Conservation (phyloP, 2,797 vertebrate genomes). For the Halcyon smyrnensis region DNA sequence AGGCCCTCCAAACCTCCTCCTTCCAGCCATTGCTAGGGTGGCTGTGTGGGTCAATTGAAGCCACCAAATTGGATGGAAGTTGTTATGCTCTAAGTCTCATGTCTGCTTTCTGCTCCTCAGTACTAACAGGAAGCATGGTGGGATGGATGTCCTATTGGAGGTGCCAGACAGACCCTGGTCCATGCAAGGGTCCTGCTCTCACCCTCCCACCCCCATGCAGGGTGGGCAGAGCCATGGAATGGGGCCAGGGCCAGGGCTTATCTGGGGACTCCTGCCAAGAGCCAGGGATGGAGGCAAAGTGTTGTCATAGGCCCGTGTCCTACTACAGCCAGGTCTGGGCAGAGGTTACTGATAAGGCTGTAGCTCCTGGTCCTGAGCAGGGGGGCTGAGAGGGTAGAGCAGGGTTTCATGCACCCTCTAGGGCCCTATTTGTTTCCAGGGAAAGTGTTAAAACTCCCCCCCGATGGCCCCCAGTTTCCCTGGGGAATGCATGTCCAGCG, state of each 20-base stretch:
- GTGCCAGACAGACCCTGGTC: background rate
- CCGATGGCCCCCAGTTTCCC: fast-evolving
- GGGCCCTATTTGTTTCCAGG: background rate
- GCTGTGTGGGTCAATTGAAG: background rate
- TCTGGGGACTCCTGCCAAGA: background rate
- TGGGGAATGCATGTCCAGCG: fast-evolving
- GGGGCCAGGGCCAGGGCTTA: background rate
- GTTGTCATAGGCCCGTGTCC: fast-evolving
- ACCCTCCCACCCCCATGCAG: background rate
- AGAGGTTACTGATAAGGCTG: background rate
- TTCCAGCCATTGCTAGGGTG: background rate
- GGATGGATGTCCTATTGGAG: background rate
- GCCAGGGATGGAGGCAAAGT: background rate
- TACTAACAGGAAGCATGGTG: fast-evolving
- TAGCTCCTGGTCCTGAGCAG: background rate
- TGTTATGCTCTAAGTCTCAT: background rate
- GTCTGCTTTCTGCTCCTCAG: background rate
- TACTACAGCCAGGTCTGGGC: background rate
- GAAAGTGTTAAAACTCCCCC: background rate
- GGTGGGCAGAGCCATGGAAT: background rate
- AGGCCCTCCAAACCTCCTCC: background rate
- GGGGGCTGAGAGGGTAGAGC: fast-evolving
- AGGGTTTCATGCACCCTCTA: background rate
- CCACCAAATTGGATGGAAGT: background rate
- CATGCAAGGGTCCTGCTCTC: background rate